phyloP scores from a whole-genome alignment of 92 coral and sea anemone genomes.

The Pocillopora grandis region DNA sequence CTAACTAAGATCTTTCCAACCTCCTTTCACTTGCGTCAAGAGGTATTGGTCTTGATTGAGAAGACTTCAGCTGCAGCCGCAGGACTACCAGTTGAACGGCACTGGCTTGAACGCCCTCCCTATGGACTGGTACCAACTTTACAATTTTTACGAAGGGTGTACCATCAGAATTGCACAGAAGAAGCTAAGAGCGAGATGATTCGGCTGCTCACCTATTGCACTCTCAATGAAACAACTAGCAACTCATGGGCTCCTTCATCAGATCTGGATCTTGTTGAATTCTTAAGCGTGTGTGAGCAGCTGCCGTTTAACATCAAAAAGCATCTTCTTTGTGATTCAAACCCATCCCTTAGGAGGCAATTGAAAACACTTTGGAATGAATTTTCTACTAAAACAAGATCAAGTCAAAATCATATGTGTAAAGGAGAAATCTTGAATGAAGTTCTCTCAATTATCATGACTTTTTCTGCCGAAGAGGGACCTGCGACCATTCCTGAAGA shows the following conservation, averaged over 20 bases:
- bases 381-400: neutral
- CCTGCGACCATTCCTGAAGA: neutral
- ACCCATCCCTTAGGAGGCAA: neutral
- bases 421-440: neutral
- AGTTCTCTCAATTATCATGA: neutral
- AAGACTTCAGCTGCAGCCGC: neutral
- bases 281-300: neutral
- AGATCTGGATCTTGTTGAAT: no score
- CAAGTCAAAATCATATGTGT: neutral
- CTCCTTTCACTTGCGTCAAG: constrained; percentile 2
- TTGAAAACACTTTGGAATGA: neutral
- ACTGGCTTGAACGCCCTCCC: neutral
- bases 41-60: constrained; percentile 7
- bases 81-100: neutral
- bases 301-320: neutral
- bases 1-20: constrained; percentile 3
- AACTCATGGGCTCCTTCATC: neutral
- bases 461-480: neutral
- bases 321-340: neutral
- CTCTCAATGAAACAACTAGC: neutral
- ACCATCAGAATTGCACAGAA: neutral
- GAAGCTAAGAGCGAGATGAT: constrained; percentile 16
- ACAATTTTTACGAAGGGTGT: constrained; percentile 9
- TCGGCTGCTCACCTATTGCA: constrained; percentile 18
- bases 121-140: neutral